These are phyloP conservation scores for Chironomus tepperi DNA, from an alignment of 1,140 invertebrate species.

Conservation along the genomic window DNA sequence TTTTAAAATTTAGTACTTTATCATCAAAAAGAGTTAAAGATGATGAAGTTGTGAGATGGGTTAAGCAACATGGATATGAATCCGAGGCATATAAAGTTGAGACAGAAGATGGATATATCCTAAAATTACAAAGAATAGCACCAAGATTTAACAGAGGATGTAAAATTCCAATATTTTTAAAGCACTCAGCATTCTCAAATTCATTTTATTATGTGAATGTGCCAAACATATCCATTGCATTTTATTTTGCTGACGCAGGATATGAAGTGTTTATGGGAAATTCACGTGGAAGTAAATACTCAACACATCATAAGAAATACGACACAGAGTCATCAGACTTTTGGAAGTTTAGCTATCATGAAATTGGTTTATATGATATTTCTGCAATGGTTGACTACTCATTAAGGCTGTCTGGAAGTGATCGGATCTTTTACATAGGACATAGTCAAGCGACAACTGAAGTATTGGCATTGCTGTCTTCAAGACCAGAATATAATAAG, in stretches of 20 bases:
- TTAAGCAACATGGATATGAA: constrained; percentile 52
- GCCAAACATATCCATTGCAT: constrained; percentile 40
- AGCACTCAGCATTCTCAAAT: constrained; percentile 36
- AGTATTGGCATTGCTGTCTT: constrained; percentile 50
- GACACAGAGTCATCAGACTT: constrained; percentile 41
- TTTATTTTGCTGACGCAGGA: constrained; percentile 56
- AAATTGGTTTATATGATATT: constrained; percentile 61
- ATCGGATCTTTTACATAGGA: constrained; percentile 44
- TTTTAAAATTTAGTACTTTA: neutral
- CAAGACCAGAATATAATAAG: constrained; percentile 56
- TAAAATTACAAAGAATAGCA: constrained; percentile 54
- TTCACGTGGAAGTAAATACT: constrained; percentile 57
- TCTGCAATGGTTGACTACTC: constrained; percentile 60
- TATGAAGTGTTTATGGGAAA: constrained; percentile 71
- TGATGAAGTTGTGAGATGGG: constrained; percentile 31
- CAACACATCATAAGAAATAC: constrained; percentile 46
- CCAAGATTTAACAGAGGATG: constrained; percentile 40
- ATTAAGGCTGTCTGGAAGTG: constrained; percentile 44
- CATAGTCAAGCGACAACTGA: constrained; percentile 45
- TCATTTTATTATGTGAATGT: neutral
- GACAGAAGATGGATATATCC: constrained; percentile 59
- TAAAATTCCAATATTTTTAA: constrained; percentile 33
- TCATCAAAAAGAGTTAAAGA: neutral
- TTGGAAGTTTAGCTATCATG: constrained; percentile 53
- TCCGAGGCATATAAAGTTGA: constrained; percentile 53